phyloP scores from a whole-genome alignment of 2,113 vertebrate species.

The Scopus umbretta region DNA sequence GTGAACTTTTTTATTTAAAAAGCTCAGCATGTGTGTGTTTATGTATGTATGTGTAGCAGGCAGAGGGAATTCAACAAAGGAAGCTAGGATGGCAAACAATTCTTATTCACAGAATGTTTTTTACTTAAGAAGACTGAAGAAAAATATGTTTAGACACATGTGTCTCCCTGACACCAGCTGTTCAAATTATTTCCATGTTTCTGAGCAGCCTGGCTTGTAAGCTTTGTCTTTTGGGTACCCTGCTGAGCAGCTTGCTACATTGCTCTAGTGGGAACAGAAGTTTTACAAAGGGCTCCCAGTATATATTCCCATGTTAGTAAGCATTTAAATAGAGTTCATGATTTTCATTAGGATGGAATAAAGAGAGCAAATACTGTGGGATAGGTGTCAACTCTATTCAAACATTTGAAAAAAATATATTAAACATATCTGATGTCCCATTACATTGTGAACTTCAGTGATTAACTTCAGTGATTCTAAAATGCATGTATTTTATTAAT shows the following conservation, averaged over 20 bases:
- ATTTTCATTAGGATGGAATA: neutral
- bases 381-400: neutral
- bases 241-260: neutral
- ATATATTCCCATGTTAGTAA: neutral
- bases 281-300: neutral
- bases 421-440: neutral
- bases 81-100: neutral
- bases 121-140: neutral
- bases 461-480: neutral
- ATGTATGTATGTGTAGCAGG: neutral
- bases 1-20: neutral
- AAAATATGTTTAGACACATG: neutral
- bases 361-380: neutral
- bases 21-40: fast-evolving
- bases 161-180: neutral
- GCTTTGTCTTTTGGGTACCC: neutral
- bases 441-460: neutral
- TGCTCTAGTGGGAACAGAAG: neutral
- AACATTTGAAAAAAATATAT: neutral
- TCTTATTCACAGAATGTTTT: neutral
- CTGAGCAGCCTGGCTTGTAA: neutral
- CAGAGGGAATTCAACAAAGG: neutral
- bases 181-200: neutral
- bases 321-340: neutral
- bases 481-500: neutral